Conservation (phyloP, 2,797 vertebrate species). For the Varecia variegata region DNA sequence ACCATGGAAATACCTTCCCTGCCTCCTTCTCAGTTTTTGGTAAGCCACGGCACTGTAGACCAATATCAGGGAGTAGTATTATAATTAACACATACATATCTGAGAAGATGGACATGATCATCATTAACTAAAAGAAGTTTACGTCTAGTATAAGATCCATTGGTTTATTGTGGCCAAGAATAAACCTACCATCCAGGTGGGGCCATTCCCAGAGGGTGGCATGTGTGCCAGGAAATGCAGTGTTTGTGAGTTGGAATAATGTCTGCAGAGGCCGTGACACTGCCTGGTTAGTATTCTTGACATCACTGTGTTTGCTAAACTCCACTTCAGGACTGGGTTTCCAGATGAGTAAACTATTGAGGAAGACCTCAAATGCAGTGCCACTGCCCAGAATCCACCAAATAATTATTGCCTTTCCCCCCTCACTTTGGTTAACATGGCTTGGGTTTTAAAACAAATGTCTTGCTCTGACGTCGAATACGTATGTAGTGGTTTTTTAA, state of each 20-base stretch:
- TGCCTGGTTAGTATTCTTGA: neutral
- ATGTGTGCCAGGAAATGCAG: neutral
- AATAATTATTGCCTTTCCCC: neutral
- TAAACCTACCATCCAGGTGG: neutral
- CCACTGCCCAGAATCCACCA: neutral
- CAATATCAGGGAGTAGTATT: neutral
- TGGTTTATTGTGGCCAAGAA: neutral
- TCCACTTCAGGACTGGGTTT: neutral
- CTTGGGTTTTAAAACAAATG: slow-evolving; percentile 57
- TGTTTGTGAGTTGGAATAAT: neutral
- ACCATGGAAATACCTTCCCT: neutral
- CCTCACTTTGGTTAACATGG: neutral
- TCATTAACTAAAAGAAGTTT: neutral
- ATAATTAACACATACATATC: neutral
- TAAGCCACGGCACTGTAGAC: neutral
- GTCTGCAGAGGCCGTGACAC: neutral
- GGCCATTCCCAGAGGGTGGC: neutral
- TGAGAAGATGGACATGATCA: neutral
- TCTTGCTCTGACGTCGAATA: slow-evolving; percentile 34
- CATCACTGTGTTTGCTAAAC: neutral
- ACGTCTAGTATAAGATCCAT: neutral
- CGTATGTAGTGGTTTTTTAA: neutral
- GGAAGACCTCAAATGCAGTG: neutral
- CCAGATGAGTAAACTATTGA: neutral
- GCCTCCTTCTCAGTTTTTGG: neutral